Conservation (phyloP, 2,888 invertebrate species). For the Acronicta alni region DNA sequence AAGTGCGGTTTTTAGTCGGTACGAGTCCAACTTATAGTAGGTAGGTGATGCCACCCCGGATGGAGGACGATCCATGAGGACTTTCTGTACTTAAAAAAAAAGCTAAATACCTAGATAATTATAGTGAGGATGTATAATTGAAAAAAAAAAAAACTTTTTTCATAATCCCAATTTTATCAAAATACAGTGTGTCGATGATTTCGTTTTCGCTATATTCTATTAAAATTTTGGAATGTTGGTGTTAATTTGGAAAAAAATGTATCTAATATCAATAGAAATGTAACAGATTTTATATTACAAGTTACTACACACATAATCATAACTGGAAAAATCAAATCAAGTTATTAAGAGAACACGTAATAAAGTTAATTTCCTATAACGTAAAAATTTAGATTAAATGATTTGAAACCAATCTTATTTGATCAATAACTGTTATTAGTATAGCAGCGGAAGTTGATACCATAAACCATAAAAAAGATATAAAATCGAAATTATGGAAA, state of each 20-base stretch:
- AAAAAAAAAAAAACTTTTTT: too few relatives aligned
- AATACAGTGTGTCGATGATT: too few relatives aligned
- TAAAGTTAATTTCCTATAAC: constrained; percentile 39
- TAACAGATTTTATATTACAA: not conserved
- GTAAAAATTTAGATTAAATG: constrained; percentile 42
- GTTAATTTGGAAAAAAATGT: not conserved
- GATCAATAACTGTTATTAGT: constrained; percentile 36
- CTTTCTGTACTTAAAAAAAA: too few relatives aligned
- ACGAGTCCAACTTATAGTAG: too few relatives aligned
- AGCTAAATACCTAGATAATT: too few relatives aligned
- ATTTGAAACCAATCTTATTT: constrained; percentile 38
- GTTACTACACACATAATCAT: not conserved
- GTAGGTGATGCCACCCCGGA: too few relatives aligned
- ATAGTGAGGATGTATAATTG: too few relatives aligned
- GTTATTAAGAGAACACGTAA: constrained; percentile 36
- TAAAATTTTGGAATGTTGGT: too few relatives aligned
- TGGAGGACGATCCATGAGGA: too few relatives aligned
- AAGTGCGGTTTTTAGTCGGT: too few relatives aligned
- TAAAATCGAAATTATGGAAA: constrained; percentile 49
- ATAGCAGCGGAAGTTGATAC: constrained; percentile 48
- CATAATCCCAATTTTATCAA: too few relatives aligned
- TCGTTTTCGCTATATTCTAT: too few relatives aligned
- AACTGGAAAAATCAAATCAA: constrained; percentile 33
- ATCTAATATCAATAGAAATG: not conserved
- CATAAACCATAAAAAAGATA: constrained; percentile 45